Base-by-base conservation (phyloP, 2,888 invertebrate species). In the Synergus gifuensis region DNA sequence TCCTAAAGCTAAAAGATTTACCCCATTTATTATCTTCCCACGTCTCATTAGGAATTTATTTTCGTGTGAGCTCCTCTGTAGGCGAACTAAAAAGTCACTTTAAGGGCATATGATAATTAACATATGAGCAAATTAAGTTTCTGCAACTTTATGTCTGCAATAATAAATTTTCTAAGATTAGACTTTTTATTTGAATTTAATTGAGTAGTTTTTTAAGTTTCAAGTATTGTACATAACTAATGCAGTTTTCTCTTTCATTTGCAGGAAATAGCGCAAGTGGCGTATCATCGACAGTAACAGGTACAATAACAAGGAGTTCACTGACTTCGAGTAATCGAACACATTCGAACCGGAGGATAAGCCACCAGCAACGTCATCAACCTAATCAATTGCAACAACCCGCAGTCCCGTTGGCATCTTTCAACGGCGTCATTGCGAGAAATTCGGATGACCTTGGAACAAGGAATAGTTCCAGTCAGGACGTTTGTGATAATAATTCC, bases 401-500 rank as follows among this genome's bases (percentile, higher is more conserved):
- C 0, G 83, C 85, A 79, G 81, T 77, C 63, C 78, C 86, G 0
- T 78, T 84, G 84, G 90, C 90, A 79, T 92, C 93, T 83, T 86
- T 92, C 78, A 92, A 92, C 79, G 92, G 83, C 92, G 93, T 87
- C 87, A 92, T 79, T 92, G 93, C 87, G 92, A 93, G 91, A 89
- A 93, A 83, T 92, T 93, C 92, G 92, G 93, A 89, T 94, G 94
- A 93, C 85, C 91, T 93, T 84, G 93, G 93, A 76, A 92, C 88
- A 64, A 88, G 90, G 82, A 86, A 82, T 76, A 86, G 94, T 62
- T 91, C 93, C 76, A 92, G 92, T 83, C 92, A 93, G 86, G 94
- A 94, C 90, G 95, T 95, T 82, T 96, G 97, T 91, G 97, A 97
- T 92, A 97, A 96, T 93, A 97, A 96, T 93, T 97, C 97, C 83